Evolutionary conservation across 2,113 vertebrate genomes (phyloP), one percentile per base, ranked within the genome.

Genomic region (Cathartes aura): DNA sequence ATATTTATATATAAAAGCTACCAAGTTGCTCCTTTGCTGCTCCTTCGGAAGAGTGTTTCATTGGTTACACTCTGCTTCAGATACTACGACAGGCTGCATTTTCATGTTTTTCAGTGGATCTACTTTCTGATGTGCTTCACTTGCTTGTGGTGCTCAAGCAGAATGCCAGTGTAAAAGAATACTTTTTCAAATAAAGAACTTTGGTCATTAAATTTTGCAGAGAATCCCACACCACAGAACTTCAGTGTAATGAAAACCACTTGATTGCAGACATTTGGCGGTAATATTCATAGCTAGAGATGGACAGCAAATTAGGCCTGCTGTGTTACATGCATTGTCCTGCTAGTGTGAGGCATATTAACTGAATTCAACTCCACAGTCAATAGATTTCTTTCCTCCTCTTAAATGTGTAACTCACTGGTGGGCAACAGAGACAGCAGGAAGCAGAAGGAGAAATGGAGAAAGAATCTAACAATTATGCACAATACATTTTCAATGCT

Each of bases 311-410:
- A 91, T 92, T 82, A 82, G 24, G 18, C 93, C 81, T 79, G 93
- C 94, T 96, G 93, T 74, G 89, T 48, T 89, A 86, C 87, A 70
- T 64, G 55, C n/a, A 90, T 83, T 96, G 93, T 88, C 63, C 88
- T 71, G 58, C 56, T 79, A 92, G 72, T 34, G 11, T 94, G 88
- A 90, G 56, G 40, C 34, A 73, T 78, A 67, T 91, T 96, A 95
- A 89, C 68, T 82, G 87, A 89, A 90, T 89, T 89, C 42, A 24
- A 4, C 89, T 90, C 81, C 8, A 8, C 67, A 88, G 91, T 89
- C 79, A 79, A 42, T 34, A 60, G 59, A 83, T 94, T 72, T 78
- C 42, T 86, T 94, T 92, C 48, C 52, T 90, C 15, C 29, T 86
- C 55, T 81, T 64, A 83, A 94, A 90, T 80, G 30, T 84, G 6